A percentile compares a stretch with the other conserved stretches of the same genome.
Evolutionary conservation across 2,888 invertebrate genomes (phyloP).

Genomic region (Drosophila peninsularis): DNA sequence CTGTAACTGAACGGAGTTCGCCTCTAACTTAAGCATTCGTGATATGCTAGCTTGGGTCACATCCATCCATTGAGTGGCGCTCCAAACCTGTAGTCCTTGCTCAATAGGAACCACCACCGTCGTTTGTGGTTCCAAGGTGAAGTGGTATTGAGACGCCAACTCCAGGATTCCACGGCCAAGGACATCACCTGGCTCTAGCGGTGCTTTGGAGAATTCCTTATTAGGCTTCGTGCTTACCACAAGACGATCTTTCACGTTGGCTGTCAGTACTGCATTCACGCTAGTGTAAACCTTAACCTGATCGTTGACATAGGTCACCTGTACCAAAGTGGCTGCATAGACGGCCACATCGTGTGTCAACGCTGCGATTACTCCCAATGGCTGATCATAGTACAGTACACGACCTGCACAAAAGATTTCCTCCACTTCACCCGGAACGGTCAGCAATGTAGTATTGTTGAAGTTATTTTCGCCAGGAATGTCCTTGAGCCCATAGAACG

Average conservation of each 20-base stretch:
- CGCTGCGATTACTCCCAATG: conserved; percentile 91
- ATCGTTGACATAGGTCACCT: conserved; percentile 85
- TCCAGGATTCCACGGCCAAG: conserved; percentile 85
- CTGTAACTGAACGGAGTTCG: conserved; percentile 89
- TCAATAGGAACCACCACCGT: conserved; percentile 89
- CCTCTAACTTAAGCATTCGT: conserved; percentile 84
- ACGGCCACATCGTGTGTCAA: conserved; percentile 86
- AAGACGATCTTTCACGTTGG: conserved; percentile 61
- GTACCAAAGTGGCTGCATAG: conserved; percentile 84
- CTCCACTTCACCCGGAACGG: conserved; percentile 73
- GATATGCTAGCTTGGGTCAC: conserved; percentile 87
- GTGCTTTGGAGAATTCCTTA: conserved; percentile 6
- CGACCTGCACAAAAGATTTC: conserved; percentile 79
- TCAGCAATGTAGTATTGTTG: conserved; percentile 86
- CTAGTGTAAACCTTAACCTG: conserved; percentile 69
- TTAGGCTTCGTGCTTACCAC: conserved; percentile 28
- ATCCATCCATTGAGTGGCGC: conserved; percentile 88
- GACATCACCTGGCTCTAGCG: conserved; percentile 51
- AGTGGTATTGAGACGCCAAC: conserved; percentile 89
- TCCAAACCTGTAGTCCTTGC: conserved; percentile 89
- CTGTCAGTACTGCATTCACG: conserved; percentile 85
- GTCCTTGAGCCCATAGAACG: conserved; percentile 87
- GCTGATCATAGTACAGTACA: conserved; percentile 88
- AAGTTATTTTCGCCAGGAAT: conserved; percentile 85
- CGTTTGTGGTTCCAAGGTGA: conserved; percentile 90